These are phyloP conservation scores for Zaprionus lachaisei DNA, from an alignment of 1,140 invertebrate species.

Conservation along the genomic window DNA sequence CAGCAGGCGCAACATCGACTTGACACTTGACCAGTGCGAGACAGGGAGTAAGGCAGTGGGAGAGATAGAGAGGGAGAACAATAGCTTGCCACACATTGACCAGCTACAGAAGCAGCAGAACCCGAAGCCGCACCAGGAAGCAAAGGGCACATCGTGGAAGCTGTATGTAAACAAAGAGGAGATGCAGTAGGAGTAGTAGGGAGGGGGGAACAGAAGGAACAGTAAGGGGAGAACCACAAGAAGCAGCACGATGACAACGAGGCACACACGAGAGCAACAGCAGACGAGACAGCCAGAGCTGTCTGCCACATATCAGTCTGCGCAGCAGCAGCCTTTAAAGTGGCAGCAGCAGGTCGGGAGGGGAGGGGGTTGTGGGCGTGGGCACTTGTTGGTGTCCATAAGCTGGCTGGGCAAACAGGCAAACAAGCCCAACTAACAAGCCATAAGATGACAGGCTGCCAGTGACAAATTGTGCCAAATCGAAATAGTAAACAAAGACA, in stretches of 20 bases:
- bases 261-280: conserved; percentile 9
- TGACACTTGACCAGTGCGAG: conserved; percentile 70
- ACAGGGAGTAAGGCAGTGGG: background rate
- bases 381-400: conserved; percentile 80
- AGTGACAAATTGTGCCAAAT: conserved; percentile 82
- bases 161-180: conserved; percentile 73
- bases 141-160: conserved; percentile 56
- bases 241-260: conserved; percentile 17
- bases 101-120: conserved; percentile 46
- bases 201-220: too few relatives aligned
- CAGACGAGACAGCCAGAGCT: background rate
- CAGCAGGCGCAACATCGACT: conserved; percentile 71
- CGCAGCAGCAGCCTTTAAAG: background rate
- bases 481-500: conserved; percentile 78
- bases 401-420: conserved; percentile 77
- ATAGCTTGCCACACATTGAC: conserved; percentile 74
- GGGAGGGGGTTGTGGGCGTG: background rate
- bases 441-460: conserved; percentile 80
- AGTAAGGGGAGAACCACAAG: conserved; percentile 24
- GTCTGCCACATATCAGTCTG: conserved; percentile 9
- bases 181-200: background rate
- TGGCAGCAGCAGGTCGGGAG: background rate
- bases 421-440: conserved; percentile 81
- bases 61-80: conserved; percentile 39
- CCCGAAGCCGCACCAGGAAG: conserved; percentile 21